These are phyloP conservation scores for Pagrus major DNA, from an alignment of 2,113 vertebrate genomes.

Conservation along the genomic window DNA sequence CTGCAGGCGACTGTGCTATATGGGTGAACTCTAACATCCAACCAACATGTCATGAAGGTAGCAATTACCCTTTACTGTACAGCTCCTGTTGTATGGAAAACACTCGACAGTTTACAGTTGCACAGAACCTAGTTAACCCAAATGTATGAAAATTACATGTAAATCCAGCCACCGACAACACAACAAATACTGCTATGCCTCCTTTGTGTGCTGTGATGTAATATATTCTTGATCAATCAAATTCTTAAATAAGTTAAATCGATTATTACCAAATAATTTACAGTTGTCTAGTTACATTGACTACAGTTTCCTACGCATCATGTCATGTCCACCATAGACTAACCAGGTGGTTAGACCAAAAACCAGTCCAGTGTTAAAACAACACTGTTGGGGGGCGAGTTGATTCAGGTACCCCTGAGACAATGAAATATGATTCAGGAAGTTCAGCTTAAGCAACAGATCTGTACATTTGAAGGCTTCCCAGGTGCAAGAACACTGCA, in stretches of 20 bases:
- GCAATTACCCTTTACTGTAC: background rate
- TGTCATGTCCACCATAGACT: background rate
- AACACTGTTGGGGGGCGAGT: background rate
- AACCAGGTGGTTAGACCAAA: background rate
- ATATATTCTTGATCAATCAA: background rate
- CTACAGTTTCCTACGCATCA: background rate
- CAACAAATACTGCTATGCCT: background rate
- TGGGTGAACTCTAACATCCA: background rate
- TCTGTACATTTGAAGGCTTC: background rate
- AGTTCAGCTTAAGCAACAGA: background rate
- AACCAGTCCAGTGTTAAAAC: background rate
- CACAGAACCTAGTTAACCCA: background rate
- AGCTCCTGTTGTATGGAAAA: slow-evolving; percentile 9
- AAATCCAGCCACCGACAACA: background rate
- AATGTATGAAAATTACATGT: slow-evolving; percentile 22
- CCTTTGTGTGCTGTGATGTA: background rate
- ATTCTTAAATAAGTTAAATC: background rate
- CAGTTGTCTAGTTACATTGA: background rate
- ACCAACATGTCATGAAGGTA: background rate
- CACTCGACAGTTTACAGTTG: background rate
- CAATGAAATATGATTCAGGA: background rate
- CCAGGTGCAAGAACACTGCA: too few relatives aligned
- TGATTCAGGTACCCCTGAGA: background rate
- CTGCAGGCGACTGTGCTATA: background rate
- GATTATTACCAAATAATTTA: background rate